Conservation (phyloP, 2,113 vertebrate genomes). For the Tylochromis polylepis region DNA sequence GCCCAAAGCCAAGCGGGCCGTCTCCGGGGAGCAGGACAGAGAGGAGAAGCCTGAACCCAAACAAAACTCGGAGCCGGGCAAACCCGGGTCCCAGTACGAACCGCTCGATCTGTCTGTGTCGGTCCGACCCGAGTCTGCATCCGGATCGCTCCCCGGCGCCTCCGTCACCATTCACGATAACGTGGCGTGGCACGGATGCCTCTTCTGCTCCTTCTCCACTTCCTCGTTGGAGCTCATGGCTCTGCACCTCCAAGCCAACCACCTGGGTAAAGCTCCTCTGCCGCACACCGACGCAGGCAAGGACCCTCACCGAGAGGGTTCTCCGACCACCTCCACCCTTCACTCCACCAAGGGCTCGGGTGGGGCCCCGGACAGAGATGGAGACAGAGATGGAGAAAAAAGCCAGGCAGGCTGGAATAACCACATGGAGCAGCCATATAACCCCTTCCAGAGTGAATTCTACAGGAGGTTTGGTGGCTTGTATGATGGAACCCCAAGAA, state of each 20-base stretch:
- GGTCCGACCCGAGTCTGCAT: constrained; percentile 86
- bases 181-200: constrained; percentile 92
- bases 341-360: constrained; percentile 57
- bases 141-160: constrained; percentile 85
- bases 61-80: constrained; percentile 68
- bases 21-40: constrained; percentile 55
- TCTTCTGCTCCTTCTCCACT: constrained; percentile 96
- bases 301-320: constrained; percentile 76
- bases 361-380: constrained; percentile 68
- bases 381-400: constrained; percentile 77
- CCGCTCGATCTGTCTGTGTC: constrained; percentile 94
- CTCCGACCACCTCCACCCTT: constrained; percentile 67
- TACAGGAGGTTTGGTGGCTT: constrained; percentile 88
- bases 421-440: constrained; percentile 79
- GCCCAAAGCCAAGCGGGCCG: constrained; percentile 73
- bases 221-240: constrained; percentile 96
- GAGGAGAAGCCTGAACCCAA: constrained; percentile 82
- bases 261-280: constrained; percentile 84
- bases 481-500: constrained; percentile 76
- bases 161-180: constrained; percentile 93
- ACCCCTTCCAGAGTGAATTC: constrained; percentile 87
- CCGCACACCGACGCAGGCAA: constrained; percentile 74
- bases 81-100: constrained; percentile 89
- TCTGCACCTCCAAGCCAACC: constrained; percentile 95
- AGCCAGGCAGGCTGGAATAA: constrained; percentile 77